Percentiles rank a stretch among this genome's conserved stretches.
Conservation (phyloP, 2,113 vertebrate genomes). For the Catharus fuscescens region DNA sequence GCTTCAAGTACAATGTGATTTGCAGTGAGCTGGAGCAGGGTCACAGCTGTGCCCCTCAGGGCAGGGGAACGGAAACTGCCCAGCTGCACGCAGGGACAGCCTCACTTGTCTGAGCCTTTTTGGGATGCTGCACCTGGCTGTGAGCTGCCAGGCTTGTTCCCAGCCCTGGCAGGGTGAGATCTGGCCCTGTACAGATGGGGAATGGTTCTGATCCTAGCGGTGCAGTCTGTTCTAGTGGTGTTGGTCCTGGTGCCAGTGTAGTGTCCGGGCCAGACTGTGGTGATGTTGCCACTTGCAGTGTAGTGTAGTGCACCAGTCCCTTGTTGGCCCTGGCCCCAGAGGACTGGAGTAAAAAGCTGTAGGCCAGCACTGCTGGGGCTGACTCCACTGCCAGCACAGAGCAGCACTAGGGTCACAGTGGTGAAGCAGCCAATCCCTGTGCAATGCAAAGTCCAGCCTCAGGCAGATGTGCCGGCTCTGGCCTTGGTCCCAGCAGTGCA, state of each 20-base stretch:
- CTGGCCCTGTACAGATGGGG: neutral
- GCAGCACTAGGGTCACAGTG: neutral
- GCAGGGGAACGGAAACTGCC: too few relatives aligned
- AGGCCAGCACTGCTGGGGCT: neutral
- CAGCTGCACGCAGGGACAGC: neutral
- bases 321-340: neutral
- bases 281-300: neutral
- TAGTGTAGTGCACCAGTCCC: neutral
- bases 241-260: neutral
- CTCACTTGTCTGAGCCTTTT: neutral
- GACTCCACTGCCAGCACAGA: neutral
- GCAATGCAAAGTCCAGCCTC: neutral
- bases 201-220: neutral
- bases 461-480: neutral
- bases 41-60: neutral
- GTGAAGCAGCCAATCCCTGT: neutral
- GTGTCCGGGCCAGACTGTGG: neutral
- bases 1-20: rapidly evolving
- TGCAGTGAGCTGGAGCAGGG: neutral
- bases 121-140: neutral
- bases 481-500: neutral
- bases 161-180: neutral
- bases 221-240: neutral
- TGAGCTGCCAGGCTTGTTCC: neutral
- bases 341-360: neutral